Conservation (phyloP, 2,888 invertebrate species). For the Orthosia gracilis region DNA sequence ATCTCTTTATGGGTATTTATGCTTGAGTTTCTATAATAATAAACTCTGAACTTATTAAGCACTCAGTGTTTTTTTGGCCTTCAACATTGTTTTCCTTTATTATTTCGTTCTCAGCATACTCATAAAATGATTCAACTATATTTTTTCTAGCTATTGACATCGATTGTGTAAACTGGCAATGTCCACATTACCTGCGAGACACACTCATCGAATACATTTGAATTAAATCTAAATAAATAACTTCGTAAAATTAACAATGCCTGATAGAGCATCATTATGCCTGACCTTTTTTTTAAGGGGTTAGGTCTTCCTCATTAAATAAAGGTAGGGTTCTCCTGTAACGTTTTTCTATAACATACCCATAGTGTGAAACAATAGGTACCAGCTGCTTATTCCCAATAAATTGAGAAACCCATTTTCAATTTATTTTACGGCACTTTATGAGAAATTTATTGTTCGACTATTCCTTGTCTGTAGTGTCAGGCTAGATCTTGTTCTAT, state of each 20-base stretch:
- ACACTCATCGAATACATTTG: constrained; percentile 26
- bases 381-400: background rate
- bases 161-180: background rate
- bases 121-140: background rate
- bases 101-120: background rate
- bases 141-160: background rate
- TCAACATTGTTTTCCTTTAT: background rate
- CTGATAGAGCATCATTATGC: background rate
- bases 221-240: constrained; percentile 36
- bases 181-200: background rate
- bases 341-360: background rate
- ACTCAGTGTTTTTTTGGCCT: background rate
- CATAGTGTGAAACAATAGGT: background rate
- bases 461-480: too few relatives aligned
- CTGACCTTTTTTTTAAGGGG: background rate
- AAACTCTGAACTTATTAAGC: background rate
- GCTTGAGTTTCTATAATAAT: too few relatives aligned
- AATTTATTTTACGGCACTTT: background rate
- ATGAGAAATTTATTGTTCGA: too few relatives aligned
- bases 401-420: background rate
- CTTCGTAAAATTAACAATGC: constrained; percentile 8
- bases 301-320: background rate
- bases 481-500: too few relatives aligned
- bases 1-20: too few relatives aligned
- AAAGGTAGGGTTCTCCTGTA: background rate